phyloP scores from a whole-genome alignment of 1,140 invertebrate species.

The Philopotamus ludificatus region DNA sequence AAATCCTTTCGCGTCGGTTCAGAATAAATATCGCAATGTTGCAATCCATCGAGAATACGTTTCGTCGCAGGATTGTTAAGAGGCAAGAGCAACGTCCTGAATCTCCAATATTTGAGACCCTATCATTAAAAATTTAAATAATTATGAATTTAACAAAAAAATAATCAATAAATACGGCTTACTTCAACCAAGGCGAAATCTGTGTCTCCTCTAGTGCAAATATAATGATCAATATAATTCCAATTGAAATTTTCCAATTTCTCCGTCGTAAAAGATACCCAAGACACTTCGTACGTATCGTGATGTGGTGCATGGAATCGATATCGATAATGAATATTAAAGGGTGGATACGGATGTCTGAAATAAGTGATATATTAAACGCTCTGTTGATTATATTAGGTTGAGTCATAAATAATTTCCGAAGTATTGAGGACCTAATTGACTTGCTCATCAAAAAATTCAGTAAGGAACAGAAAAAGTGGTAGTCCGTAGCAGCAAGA shows the following conservation, averaged over 20 bases:
- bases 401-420: too few relatives aligned
- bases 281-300: slow-evolving; percentile 91
- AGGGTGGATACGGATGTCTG: slow-evolving; percentile 89
- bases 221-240: slow-evolving; percentile 97
- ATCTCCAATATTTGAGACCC: slow-evolving; percentile 93
- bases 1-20: slow-evolving; percentile 68
- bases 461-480: too few relatives aligned
- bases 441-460: too few relatives aligned
- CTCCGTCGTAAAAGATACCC: slow-evolving; percentile 91
- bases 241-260: slow-evolving; percentile 96
- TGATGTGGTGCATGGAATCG: slow-evolving; percentile 92
- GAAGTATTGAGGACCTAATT: too few relatives aligned
- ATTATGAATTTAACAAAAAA: not conserved
- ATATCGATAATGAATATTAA: slow-evolving; percentile 87
- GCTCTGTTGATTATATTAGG: too few relatives aligned
- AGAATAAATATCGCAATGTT: slow-evolving; percentile 80
- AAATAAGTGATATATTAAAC: slow-evolving; percentile 42
- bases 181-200: slow-evolving; percentile 86
- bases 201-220: slow-evolving; percentile 88
- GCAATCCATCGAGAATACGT: slow-evolving; percentile 67
- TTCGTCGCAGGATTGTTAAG: slow-evolving; percentile 69
- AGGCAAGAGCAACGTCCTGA: slow-evolving; percentile 85
- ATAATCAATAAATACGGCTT: slow-evolving; percentile 30
- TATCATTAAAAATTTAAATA: slow-evolving; percentile 46
- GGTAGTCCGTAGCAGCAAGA: too few relatives aligned